Conservation (phyloP, 2,888 invertebrate species). For the Gortyna flavago region DNA sequence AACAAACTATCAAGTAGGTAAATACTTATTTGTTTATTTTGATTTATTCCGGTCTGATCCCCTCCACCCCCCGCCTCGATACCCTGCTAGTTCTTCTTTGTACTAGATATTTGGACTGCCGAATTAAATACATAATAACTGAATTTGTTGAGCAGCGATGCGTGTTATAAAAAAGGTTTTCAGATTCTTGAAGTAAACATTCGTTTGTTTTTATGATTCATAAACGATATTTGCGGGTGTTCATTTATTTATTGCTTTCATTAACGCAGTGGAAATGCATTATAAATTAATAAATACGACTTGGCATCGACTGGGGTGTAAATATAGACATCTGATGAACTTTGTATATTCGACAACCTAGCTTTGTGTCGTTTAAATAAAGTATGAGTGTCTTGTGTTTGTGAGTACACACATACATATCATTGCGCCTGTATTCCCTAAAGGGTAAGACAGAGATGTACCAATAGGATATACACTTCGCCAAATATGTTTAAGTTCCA, state of each 20-base stretch:
- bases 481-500: not conserved
- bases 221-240: constrained; percentile 42
- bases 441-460: not conserved
- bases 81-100: too few species aligned
- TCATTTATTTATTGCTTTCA: constrained; percentile 56
- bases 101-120: too few species aligned
- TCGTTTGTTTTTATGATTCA: constrained; percentile 37
- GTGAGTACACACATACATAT: not conserved
- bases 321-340: constrained; percentile 57
- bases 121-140: too few species aligned
- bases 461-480: not conserved
- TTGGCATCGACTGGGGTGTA: constrained; percentile 66
- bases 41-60: too few species aligned
- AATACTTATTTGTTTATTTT: too few species aligned
- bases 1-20: not conserved
- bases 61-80: too few species aligned
- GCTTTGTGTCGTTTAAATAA: constrained; percentile 41
- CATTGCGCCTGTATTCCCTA: not conserved
- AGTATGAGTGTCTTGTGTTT: constrained; percentile 14
- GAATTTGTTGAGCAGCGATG: not conserved
- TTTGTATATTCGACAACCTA: constrained; percentile 50
- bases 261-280: constrained; percentile 52
- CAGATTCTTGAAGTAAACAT: not conserved
- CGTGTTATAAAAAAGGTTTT: not conserved
- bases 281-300: constrained; percentile 66